Conservation (phyloP, 2,797 vertebrate species). For the Rallus crepitans region DNA sequence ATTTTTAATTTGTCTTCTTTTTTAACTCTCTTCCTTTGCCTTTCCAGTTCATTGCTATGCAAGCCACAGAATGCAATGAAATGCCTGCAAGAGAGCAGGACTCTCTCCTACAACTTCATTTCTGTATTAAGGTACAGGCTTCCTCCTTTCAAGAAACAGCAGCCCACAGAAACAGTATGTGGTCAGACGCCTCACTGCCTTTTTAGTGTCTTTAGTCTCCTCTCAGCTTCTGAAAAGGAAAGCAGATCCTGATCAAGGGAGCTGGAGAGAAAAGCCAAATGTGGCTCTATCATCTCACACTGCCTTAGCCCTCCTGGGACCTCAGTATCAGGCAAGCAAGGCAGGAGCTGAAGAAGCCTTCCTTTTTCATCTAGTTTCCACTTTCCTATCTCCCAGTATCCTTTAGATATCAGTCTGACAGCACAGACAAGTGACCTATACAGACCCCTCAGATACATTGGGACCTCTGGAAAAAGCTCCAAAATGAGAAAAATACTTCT, state of each 20-base stretch:
- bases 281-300: neutral
- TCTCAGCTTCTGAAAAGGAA: neutral
- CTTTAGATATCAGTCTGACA: neutral
- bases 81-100: neutral
- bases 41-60: neutral
- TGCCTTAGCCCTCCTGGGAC: neutral
- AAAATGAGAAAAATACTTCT: neutral
- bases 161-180: neutral
- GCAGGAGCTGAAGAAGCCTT: neutral
- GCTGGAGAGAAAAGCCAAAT: neutral
- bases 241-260: neutral
- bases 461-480: neutral
- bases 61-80: neutral
- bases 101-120: neutral
- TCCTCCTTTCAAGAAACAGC: neutral
- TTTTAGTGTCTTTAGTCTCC: neutral
- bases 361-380: neutral
- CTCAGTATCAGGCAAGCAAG: neutral
- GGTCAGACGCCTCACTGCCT: neutral
- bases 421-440: neutral
- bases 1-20: neutral
- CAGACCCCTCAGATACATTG: neutral
- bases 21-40: constrained; percentile 13
- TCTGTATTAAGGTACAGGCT: neutral
- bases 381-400: neutral